Evolutionary conservation across 2,797 vertebrate species (phyloP).

Genomic region (Capromys pilorides): DNA sequence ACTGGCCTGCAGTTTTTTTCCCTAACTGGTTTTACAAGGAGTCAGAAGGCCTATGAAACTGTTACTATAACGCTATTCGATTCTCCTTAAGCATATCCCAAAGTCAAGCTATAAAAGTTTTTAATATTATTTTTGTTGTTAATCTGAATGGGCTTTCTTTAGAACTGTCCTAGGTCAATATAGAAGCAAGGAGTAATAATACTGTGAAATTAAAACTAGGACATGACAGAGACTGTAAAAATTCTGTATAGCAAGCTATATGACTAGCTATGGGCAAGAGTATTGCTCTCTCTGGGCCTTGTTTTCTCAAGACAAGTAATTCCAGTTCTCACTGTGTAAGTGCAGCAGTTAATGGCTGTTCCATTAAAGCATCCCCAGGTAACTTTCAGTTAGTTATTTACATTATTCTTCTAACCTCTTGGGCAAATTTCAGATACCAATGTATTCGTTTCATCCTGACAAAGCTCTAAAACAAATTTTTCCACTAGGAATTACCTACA

Average conservation of each 20-base stretch:
- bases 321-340: conserved; percentile 32
- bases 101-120: background rate
- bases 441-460: background rate
- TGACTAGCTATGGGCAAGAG: background rate
- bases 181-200: background rate
- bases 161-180: background rate
- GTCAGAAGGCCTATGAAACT: background rate
- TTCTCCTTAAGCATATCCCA: background rate
- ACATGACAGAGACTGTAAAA: background rate
- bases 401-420: background rate
- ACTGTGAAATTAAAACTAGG: background rate
- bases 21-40: background rate
- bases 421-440: background rate
- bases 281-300: background rate
- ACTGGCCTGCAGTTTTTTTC: background rate
- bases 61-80: background rate
- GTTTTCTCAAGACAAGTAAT: background rate
- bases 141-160: background rate
- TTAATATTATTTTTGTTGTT: conserved; percentile 44
- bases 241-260: background rate
- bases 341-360: conserved; percentile 2
- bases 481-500: background rate
- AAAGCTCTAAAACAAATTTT: conserved; percentile 21
- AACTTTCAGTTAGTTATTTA: background rate
- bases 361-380: background rate